Evolutionary conservation across 2,888 invertebrate species (phyloP).

Genomic region (Heliconius aoede): DNA sequence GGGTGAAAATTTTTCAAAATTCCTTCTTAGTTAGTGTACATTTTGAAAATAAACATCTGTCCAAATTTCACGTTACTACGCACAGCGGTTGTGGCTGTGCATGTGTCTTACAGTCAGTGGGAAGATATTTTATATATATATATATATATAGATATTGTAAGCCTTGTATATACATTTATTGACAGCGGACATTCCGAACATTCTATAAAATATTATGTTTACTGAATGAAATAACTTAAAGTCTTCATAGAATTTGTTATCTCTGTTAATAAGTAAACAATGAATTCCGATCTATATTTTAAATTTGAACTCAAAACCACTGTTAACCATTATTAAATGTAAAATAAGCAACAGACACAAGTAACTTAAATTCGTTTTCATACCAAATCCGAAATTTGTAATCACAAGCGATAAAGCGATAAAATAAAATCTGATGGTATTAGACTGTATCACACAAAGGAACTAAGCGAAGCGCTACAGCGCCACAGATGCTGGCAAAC

Average conservation of each 20-base stretch:
- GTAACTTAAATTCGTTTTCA: background rate
- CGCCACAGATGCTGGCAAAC: slow-evolving; percentile 79
- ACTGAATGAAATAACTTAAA: too few species aligned
- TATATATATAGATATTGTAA: too few species aligned
- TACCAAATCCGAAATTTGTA: slow-evolving; percentile 23
- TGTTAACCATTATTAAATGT: background rate
- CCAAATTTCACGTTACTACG: too few species aligned
- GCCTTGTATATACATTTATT: too few species aligned
- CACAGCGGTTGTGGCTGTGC: too few species aligned
- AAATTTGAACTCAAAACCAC: background rate
- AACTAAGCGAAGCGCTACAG: slow-evolving; percentile 75
- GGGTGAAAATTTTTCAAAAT: too few species aligned
- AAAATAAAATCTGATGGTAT: slow-evolving; percentile 67
- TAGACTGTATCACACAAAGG: slow-evolving; percentile 71
- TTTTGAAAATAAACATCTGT: too few species aligned
- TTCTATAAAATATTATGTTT: too few species aligned
- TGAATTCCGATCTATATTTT: background rate
- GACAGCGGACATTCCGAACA: too few species aligned
- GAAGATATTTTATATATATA: too few species aligned
- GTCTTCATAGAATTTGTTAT: background rate
- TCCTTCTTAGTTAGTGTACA: too few species aligned
- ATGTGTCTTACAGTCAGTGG: too few species aligned
- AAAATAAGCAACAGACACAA: background rate
- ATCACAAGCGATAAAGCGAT: slow-evolving; percentile 45
- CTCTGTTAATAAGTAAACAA: background rate